These are phyloP conservation scores for Bovichtus diacanthus DNA, from an alignment of 2,797 vertebrate genomes.

Conservation along the genomic window DNA sequence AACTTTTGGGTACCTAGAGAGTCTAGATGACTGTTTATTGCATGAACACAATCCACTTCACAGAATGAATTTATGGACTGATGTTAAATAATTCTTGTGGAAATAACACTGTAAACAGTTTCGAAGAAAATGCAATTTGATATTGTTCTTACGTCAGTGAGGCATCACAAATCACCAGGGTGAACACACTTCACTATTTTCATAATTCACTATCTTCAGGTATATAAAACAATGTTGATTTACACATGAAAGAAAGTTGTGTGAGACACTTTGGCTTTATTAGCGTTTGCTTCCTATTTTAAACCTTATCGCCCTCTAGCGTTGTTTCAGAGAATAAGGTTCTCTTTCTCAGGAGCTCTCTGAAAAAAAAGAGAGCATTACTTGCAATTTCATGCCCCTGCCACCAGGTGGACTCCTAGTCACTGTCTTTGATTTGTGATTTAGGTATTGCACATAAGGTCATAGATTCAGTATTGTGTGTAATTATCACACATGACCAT, in stretches of 20 bases:
- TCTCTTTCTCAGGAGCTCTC: background rate
- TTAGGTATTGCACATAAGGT: background rate
- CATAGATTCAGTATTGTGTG: background rate
- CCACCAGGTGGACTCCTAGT: constrained; percentile 73
- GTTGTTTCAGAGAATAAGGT: background rate
- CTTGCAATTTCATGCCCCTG: constrained; percentile 18
- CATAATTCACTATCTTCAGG: background rate
- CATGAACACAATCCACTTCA: background rate
- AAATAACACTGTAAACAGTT: constrained; percentile 2
- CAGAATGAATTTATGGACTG: background rate
- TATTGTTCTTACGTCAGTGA: background rate
- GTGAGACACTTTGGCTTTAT: background rate
- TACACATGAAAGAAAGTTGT: background rate
- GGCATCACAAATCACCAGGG: background rate
- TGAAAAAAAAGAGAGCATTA: background rate
- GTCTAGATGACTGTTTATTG: background rate
- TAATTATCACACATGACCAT: constrained; percentile 1
- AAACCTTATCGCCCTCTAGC: background rate
- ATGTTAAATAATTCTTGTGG: background rate
- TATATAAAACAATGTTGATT: background rate
- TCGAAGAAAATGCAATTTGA: background rate
- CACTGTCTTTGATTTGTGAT: constrained; percentile 8
- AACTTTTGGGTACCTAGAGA: background rate
- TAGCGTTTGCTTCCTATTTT: background rate
- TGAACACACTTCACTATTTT: no score